A percentile compares a stretch with the other conserved stretches of the same genome.
Conservation (phyloP, 2,797 vertebrate genomes). For the Halcyon badia region DNA sequence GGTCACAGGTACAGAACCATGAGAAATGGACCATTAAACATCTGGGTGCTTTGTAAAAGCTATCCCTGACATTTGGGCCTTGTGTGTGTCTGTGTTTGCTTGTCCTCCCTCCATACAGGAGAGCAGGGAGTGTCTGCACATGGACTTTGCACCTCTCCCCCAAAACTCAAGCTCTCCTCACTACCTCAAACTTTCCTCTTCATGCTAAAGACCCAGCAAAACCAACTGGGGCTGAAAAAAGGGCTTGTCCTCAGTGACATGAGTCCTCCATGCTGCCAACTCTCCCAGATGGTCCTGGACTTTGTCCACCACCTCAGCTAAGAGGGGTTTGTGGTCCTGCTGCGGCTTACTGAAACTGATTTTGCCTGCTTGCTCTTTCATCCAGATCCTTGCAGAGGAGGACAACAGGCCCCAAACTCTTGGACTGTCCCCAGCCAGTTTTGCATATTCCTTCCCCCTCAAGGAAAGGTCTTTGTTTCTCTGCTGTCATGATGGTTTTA, state of each 20-base stretch:
- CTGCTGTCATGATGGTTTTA: slow-evolving; percentile 11
- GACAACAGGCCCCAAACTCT: background rate
- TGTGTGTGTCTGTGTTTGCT: background rate
- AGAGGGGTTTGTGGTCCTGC: background rate
- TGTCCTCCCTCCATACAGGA: fast-evolving
- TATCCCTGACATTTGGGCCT: fast-evolving
- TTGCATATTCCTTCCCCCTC: slow-evolving; percentile 16
- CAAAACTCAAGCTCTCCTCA: background rate
- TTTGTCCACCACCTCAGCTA: background rate
- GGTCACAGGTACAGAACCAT: background rate
- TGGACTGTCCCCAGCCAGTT: background rate
- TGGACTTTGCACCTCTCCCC: background rate
- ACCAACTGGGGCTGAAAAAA: background rate
- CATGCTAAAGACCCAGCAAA: background rate
- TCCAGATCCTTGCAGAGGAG: background rate
- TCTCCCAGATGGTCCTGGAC: background rate
- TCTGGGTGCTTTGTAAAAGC: background rate
- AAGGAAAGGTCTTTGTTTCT: background rate
- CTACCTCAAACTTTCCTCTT: background rate
- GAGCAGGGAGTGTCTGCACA: fast-evolving
- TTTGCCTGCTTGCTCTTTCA: background rate
- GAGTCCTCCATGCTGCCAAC: background rate
- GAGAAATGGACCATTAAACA: background rate
- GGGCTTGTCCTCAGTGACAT: background rate
- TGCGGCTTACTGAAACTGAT: background rate